Conservation (phyloP, 2,888 invertebrate species). For the Microctonus hyperodae region DNA sequence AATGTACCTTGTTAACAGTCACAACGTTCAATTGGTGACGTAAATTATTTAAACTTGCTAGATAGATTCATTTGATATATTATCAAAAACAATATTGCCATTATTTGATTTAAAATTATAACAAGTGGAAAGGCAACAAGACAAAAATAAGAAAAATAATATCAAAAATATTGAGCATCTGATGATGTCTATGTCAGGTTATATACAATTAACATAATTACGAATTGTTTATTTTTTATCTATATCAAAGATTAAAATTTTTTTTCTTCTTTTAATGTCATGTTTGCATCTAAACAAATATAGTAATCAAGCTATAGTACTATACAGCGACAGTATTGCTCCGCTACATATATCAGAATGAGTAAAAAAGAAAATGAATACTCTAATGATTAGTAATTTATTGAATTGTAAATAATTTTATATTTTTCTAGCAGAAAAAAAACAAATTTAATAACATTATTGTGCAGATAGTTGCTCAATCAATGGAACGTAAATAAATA, state of each 20-base stretch:
- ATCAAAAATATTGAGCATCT: conserved; percentile 5
- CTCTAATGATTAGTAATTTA: conserved; percentile 53
- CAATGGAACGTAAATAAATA: conserved; percentile 52
- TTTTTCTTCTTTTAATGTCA: conserved; percentile 21
- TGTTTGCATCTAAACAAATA: conserved; percentile 40
- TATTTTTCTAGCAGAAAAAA: conserved; percentile 56
- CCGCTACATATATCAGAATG: conserved; percentile 34
- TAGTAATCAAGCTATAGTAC: conserved; percentile 34
- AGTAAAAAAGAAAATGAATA: conserved; percentile 15
- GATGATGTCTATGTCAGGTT: background rate
- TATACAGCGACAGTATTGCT: conserved; percentile 48
- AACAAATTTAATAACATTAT: conserved; percentile 39
- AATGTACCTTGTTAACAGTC: conserved; percentile 9
- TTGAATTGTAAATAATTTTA: conserved; percentile 62
- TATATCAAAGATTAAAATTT: background rate
- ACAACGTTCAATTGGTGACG: conserved; percentile 1
- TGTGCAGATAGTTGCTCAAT: conserved; percentile 56
- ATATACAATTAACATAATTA: background rate
- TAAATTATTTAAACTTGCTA: background rate
- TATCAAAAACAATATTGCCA: conserved; percentile 11
- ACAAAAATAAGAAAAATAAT: background rate
- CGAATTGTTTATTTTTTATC: too few species aligned
- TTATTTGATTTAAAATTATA: conserved; percentile 17
- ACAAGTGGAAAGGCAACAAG: conserved; percentile 28
- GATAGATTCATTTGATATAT: conserved; percentile 18